A percentile compares a stretch with the other conserved stretches of the same genome.
Evolutionary conservation across 2,797 vertebrate species (phyloP).

Genomic region (Malacoraja senta): DNA sequence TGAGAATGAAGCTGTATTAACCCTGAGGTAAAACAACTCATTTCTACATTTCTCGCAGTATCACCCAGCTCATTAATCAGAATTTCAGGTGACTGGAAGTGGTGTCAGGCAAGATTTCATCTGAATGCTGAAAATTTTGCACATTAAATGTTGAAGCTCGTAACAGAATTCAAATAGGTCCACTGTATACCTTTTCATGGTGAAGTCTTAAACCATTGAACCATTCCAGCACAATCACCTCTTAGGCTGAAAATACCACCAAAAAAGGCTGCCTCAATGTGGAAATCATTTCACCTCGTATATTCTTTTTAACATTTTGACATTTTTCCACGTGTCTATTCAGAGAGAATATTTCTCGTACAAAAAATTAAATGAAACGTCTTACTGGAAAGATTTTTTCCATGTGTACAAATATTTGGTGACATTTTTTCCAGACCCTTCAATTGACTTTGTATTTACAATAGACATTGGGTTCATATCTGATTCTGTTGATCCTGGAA

Average conservation of each 20-base stretch:
- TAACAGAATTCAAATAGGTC: background rate
- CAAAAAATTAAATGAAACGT: background rate
- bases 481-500: too few species aligned
- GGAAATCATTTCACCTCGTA: slow-evolving; percentile 8
- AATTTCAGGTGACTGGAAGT: slow-evolving; percentile 5
- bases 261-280: background rate
- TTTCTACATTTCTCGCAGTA: background rate
- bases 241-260: background rate
- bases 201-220: background rate
- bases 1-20: slow-evolving; percentile 9
- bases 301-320: background rate
- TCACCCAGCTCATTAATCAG: slow-evolving; percentile 29
- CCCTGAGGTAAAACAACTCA: slow-evolving; percentile 13
- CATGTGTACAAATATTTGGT: too few species aligned
- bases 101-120: slow-evolving; percentile 32
- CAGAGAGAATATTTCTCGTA: background rate
- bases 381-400: too few species aligned
- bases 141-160: background rate
- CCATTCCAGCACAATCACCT: background rate
- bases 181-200: background rate
- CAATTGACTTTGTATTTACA: too few species aligned
- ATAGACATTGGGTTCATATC: background rate
- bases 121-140: background rate
- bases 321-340: background rate
- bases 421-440: too few species aligned